These are phyloP conservation scores for Dynastes maya DNA, from an alignment of 2,888 invertebrate genomes.

Conservation along the genomic window DNA sequence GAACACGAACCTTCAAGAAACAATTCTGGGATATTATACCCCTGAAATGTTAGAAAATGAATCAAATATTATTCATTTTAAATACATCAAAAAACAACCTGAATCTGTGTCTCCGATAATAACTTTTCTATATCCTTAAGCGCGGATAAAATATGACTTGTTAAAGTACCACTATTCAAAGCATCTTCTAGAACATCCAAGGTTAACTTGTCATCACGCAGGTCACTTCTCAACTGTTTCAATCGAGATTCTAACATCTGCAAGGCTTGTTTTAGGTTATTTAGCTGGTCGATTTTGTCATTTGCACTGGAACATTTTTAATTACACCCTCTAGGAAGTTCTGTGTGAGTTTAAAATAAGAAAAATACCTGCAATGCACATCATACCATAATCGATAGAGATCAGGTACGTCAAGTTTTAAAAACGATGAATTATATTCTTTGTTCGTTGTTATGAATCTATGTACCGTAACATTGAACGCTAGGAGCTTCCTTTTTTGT, in stretches of 20 bases:
- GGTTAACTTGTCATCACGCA: conserved; percentile 81
- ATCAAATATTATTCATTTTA: neutral
- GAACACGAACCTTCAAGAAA: conserved; percentile 78
- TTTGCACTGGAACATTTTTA: conserved; percentile 74
- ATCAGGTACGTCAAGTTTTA: conserved; percentile 79
- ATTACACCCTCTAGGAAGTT: neutral
- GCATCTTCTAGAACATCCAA: conserved; percentile 72
- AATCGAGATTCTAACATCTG: conserved; percentile 84
- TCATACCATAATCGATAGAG: conserved; percentile 82
- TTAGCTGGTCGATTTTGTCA: conserved; percentile 80
- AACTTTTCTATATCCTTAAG: conserved; percentile 73
- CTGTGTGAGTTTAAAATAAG: conserved; percentile 2
- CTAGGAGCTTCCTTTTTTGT: conserved; percentile 74
- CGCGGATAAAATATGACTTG: conserved; percentile 73
- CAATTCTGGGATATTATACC: conserved; percentile 70
- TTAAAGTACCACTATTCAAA: conserved; percentile 67
- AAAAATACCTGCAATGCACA: conserved; percentile 78
- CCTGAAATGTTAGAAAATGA: conserved; percentile 64
- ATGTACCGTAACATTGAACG: conserved; percentile 75
- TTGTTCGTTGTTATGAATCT: conserved; percentile 72
- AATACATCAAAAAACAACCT: conserved; percentile 59
- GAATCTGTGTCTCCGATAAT: conserved; percentile 71
- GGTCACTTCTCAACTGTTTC: conserved; percentile 83
- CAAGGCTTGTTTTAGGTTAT: conserved; percentile 82
- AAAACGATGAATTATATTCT: conserved; percentile 69